Evolutionary conservation across 2,113 vertebrate species (phyloP).

Genomic region (Tetraodon nigroviridis): DNA sequence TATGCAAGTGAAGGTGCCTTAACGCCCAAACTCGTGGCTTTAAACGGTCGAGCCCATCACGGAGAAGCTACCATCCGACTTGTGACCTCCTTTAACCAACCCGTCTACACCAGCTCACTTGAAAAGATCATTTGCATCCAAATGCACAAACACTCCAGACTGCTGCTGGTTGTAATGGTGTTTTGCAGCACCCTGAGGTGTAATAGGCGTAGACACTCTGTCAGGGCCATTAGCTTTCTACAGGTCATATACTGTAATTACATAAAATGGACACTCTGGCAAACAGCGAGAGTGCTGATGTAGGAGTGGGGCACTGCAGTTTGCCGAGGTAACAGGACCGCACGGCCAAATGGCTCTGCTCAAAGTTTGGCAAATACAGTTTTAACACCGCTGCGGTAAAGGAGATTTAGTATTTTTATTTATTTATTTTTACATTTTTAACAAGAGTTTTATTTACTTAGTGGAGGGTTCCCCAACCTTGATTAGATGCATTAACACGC

Average conservation of each 20-base stretch:
- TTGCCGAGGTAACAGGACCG: slow-evolving; percentile 27
- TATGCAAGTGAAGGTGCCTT: not conserved
- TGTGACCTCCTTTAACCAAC: slow-evolving; percentile 29
- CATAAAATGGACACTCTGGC: slow-evolving; percentile 68
- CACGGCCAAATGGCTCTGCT: slow-evolving; percentile 30
- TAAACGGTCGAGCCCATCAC: slow-evolving; percentile 9
- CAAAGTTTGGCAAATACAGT: slow-evolving; percentile 10
- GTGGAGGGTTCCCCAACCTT: too few species aligned
- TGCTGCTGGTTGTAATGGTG: slow-evolving; percentile 57
- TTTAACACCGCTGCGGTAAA: not conserved
- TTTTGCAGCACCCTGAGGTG: slow-evolving; percentile 62
- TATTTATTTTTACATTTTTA: too few species aligned
- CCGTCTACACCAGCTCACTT: slow-evolving; percentile 29
- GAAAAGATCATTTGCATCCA: slow-evolving; percentile 22
- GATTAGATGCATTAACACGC: too few species aligned
- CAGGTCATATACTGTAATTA: slow-evolving; percentile 65
- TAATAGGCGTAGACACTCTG: slow-evolving; percentile 64
- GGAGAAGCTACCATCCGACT: slow-evolving; percentile 4
- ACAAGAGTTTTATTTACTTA: too few species aligned
- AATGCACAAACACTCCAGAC: slow-evolving; percentile 29
- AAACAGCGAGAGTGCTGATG: slow-evolving; percentile 65
- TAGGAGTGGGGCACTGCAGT: slow-evolving; percentile 35
- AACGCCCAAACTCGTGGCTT: slow-evolving; percentile 13
- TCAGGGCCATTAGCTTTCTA: slow-evolving; percentile 66
- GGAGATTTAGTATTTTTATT: too few species aligned